Base-by-base conservation (phyloP, 2,113 vertebrate species). In the Piliocolobus tephrosceles region DNA sequence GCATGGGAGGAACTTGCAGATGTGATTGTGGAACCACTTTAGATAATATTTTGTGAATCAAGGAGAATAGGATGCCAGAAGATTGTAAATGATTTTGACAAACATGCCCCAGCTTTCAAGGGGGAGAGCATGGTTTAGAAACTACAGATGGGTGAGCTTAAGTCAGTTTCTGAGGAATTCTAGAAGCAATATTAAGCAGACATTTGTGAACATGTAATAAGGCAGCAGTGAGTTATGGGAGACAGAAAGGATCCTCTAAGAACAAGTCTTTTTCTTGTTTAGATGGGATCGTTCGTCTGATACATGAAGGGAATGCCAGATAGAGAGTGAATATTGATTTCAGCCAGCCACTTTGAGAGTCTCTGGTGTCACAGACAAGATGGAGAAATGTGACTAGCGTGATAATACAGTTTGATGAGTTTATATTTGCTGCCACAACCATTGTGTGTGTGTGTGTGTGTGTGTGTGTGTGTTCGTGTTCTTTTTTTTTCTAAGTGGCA, bases 211-310 rank as follows among this genome's bases (percentile, higher is more conserved):
- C 38, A 40, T 61, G 61, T 79, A 47, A 50, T 78, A 94, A 88
- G 76, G 43, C 64, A 64, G 43, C 43, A 35, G 43, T 72, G 38
- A 85, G 66, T 78, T 38, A 75, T 81, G 14, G 58, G 61, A 95
- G 88, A 68, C 61, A 83, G 55, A 87, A 55, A 76, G 45, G 45
- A 61, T 85, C 40, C 64, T 90, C 55, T 12, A 16, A 82, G 92
- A 88, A 73, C 80, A 95, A 84, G 97, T 40, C 52, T 66, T 76
- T 87, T 90, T 35, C 94, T 23, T 93, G 82, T 97, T 95, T 80
- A 22, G 55, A 66, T 78, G 43, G 55, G 64, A n/a, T 94, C 84
- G 5, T 93, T 72, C 84, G 22, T 79, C 68, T 70, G 86, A 90
- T 38, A 80, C 68, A 95, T 55, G 47, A 88, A 80, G 43, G 83